Evolutionary conservation across 2,888 invertebrate species (phyloP).

Genomic region (Drosophila melanosoma): DNA sequence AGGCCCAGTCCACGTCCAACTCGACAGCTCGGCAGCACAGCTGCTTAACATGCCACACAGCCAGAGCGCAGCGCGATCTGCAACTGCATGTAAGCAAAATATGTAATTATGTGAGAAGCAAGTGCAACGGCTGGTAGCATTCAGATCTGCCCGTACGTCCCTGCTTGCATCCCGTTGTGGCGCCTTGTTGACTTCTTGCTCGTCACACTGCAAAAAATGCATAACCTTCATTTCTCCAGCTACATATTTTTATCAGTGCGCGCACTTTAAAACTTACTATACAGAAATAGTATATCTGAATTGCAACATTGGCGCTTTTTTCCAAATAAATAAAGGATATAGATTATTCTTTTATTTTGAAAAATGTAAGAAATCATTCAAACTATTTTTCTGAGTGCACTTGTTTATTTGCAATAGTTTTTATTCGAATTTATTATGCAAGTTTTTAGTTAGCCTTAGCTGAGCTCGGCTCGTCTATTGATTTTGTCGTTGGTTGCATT

Average conservation of each 20-base stretch:
- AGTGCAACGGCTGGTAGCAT: conserved; percentile 37
- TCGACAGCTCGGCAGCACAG: conserved; percentile 35
- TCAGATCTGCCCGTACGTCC: conserved; percentile 21
- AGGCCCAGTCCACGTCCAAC: conserved; percentile 12
- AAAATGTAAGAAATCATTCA: not conserved
- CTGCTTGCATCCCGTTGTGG: conserved; percentile 17
- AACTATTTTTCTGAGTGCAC: conserved; percentile 6
- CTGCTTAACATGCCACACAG: conserved; percentile 76
- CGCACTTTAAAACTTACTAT: not conserved
- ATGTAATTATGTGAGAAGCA: conserved; percentile 76
- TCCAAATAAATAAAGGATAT: not conserved
- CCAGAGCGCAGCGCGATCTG: conserved; percentile 28
- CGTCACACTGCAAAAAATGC: not conserved
- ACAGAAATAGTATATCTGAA: too few species aligned
- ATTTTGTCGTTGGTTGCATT: conserved; percentile 48
- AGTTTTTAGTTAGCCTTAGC: conserved; percentile 37
- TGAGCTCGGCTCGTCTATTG: conserved; percentile 45
- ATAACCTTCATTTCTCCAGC: not conserved
- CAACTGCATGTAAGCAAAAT: conserved; percentile 61
- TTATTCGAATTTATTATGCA: conserved; percentile 72
- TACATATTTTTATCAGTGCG: not conserved
- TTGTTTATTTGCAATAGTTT: conserved; percentile 56
- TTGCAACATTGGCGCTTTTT: not conserved
- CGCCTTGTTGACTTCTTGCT: conserved; percentile 27
- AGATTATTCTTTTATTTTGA: not conserved